Percentiles rank a stretch among this genome's conserved stretches.
Conservation (phyloP, 1,140 invertebrate species). For the Gyrodactylus bullatarudis region DNA sequence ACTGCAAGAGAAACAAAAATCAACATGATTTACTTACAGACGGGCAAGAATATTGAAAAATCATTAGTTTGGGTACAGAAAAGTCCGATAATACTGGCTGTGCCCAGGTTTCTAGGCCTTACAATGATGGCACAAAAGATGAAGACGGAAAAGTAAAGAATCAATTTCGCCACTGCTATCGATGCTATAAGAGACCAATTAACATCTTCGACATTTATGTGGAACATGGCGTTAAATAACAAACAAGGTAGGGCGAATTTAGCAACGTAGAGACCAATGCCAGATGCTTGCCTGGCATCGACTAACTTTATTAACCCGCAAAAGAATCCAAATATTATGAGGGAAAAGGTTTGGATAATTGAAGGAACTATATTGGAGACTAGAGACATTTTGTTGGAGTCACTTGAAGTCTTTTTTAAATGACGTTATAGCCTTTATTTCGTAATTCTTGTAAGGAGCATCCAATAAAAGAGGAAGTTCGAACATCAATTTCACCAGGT, state of each 20-base stretch:
- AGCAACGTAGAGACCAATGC: constrained; percentile 58
- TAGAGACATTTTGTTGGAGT: background rate
- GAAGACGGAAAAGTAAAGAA: constrained; percentile 47
- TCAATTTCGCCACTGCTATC: constrained; percentile 45
- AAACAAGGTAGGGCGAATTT: constrained; percentile 60
- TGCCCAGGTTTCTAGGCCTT: constrained; percentile 36
- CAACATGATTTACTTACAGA: constrained; percentile 32
- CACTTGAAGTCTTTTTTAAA: too few relatives aligned
- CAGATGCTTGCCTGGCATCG: constrained; percentile 39
- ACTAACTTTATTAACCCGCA: constrained; percentile 51
- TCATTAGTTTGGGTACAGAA: constrained; percentile 88
- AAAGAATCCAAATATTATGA: constrained; percentile 57
- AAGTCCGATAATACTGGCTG: constrained; percentile 58
- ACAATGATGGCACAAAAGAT: constrained; percentile 40
- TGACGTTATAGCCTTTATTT: background rate
- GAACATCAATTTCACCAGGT: constrained; percentile 2
- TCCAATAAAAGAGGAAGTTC: background rate
- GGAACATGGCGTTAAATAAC: constrained; percentile 55
- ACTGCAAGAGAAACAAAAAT: background rate
- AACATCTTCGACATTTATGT: constrained; percentile 36
- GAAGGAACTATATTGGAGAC: constrained; percentile 26
- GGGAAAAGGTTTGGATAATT: constrained; percentile 51
- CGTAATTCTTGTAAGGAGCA: background rate
- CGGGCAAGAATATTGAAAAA: constrained; percentile 76
- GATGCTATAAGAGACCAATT: constrained; percentile 60